phyloP scores from a whole-genome alignment of 1,140 invertebrate genomes.

The Bilobella aurantiaca region DNA sequence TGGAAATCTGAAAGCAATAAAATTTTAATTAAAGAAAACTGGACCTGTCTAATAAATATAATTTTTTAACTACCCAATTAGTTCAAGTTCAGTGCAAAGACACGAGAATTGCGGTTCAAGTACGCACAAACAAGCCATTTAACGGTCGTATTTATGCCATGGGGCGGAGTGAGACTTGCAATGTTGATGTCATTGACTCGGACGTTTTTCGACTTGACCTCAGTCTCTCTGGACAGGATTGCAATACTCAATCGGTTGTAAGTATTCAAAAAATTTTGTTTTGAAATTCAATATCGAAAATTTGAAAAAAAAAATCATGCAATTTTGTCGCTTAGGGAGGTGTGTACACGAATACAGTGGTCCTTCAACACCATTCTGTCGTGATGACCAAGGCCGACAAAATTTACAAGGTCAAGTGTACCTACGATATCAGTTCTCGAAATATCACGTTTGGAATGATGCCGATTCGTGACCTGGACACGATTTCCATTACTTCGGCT shows the following conservation, averaged over 20 bases:
- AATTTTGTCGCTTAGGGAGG: conserved; percentile 55
- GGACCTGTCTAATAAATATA: no score
- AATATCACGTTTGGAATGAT: conserved; percentile 96
- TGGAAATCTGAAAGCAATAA: no score
- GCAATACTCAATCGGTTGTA: conserved; percentile 83
- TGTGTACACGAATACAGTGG: conserved; percentile 87
- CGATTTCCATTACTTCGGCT: conserved; percentile 82
- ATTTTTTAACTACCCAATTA: conserved; percentile 41
- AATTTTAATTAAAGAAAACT: no score
- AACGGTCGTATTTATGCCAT: conserved; percentile 87
- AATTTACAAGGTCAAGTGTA: conserved; percentile 92
- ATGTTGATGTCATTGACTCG: conserved; percentile 83
- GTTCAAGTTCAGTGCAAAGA: conserved; percentile 90
- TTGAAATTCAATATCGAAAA: background rate
- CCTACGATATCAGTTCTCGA: conserved; percentile 90
- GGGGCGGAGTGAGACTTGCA: conserved; percentile 85
- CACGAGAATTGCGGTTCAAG: conserved; percentile 81
- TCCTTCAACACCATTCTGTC: conserved; percentile 87
- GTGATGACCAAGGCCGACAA: conserved; percentile 95
- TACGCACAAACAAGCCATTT: conserved; percentile 83
- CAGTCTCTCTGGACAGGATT: conserved; percentile 85
- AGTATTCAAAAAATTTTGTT: conserved; percentile 40
- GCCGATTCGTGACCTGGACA: conserved; percentile 62
- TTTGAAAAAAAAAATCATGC: background rate
- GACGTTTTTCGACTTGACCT: conserved; percentile 82